These are phyloP conservation scores for Anoplophora glabripennis DNA, from an alignment of 1,140 invertebrate species.

Conservation along the genomic window DNA sequence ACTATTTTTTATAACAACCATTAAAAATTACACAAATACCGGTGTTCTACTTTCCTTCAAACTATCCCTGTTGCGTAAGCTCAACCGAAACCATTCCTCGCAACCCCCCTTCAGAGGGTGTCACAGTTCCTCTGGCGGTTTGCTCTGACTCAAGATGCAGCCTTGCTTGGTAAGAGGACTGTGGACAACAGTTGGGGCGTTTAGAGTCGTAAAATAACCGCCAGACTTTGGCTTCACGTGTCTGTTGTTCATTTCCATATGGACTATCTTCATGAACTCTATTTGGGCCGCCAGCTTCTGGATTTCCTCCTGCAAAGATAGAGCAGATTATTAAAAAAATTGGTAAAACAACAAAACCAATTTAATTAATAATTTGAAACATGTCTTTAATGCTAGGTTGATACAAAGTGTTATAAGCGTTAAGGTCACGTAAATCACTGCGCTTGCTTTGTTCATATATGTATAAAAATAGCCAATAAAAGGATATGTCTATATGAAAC, in stretches of 20 bases:
- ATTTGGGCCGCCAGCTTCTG: slow-evolving; percentile 88
- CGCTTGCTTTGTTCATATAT: too few relatives aligned
- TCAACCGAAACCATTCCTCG: slow-evolving; percentile 13
- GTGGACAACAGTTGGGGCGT: slow-evolving; percentile 52
- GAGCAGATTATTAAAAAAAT: too few relatives aligned
- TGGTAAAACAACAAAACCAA: too few relatives aligned
- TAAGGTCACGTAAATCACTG: too few relatives aligned
- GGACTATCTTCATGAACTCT: slow-evolving; percentile 89
- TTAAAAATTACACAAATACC: slow-evolving; percentile 14
- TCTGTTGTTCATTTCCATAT: slow-evolving; percentile 88
- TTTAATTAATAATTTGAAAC: too few relatives aligned
- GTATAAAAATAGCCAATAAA: too few relatives aligned
- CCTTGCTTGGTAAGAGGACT: slow-evolving; percentile 51
- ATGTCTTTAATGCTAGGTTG: too few relatives aligned
- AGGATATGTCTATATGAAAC: too few relatives aligned
- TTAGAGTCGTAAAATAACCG: slow-evolving; percentile 65
- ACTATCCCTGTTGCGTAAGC: neutral
- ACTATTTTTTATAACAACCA: neutral
- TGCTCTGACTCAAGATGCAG: slow-evolving; percentile 35
- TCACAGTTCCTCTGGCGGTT: slow-evolving; percentile 42
- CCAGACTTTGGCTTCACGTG: slow-evolving; percentile 80
- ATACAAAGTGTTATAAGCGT: too few relatives aligned
- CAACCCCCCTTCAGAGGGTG: slow-evolving; percentile 6
- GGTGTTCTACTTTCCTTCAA: neutral
- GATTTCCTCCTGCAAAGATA: slow-evolving; percentile 71